Evolutionary conservation across 1,140 invertebrate species (phyloP).

Genomic region (Scaptomyza hsui): DNA sequence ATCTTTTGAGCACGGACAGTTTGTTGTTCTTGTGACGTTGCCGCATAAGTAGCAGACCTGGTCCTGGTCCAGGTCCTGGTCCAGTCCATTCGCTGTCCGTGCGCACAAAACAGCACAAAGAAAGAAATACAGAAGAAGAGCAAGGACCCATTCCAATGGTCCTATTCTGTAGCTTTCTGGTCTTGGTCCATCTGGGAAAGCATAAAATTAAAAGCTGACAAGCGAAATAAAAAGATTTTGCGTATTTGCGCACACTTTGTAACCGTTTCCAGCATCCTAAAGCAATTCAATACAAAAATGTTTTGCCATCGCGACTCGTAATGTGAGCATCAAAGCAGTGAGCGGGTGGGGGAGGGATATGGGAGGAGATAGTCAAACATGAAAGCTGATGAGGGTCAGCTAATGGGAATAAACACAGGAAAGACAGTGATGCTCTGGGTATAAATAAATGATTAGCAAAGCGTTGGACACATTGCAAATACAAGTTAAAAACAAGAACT

Average conservation of each 20-base stretch:
- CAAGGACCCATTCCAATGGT: conserved; percentile 11
- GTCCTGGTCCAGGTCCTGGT: conserved; percentile 22
- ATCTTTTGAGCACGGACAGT: conserved; percentile 31
- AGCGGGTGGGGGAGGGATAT: neutral
- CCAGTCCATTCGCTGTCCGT: conserved; percentile 1
- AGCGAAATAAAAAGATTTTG: conserved; percentile 82
- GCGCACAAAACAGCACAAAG: conserved; percentile 24
- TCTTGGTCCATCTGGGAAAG: conserved; percentile 42
- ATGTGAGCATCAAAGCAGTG: conserved; percentile 41
- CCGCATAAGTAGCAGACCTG: conserved; percentile 51
- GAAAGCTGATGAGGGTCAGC: conserved; percentile 24
- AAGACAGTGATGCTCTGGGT: neutral
- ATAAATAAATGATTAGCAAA: conserved; percentile 4
- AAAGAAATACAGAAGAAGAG: conserved; percentile 27
- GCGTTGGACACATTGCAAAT: neutral
- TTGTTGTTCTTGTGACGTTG: conserved; percentile 22
- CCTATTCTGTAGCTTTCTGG: neutral
- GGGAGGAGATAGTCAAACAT: conserved; percentile 17
- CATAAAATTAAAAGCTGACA: conserved; percentile 84
- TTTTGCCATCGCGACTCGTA: conserved; percentile 38
- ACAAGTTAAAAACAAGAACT: neutral
- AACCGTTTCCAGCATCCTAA: conserved; percentile 35
- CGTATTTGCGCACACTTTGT: conserved; percentile 71
- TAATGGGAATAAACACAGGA: conserved; percentile 15
- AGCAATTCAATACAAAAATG: conserved; percentile 46